phyloP scores from a whole-genome alignment of 2,113 vertebrate species.

The Tapirus terrestris region DNA sequence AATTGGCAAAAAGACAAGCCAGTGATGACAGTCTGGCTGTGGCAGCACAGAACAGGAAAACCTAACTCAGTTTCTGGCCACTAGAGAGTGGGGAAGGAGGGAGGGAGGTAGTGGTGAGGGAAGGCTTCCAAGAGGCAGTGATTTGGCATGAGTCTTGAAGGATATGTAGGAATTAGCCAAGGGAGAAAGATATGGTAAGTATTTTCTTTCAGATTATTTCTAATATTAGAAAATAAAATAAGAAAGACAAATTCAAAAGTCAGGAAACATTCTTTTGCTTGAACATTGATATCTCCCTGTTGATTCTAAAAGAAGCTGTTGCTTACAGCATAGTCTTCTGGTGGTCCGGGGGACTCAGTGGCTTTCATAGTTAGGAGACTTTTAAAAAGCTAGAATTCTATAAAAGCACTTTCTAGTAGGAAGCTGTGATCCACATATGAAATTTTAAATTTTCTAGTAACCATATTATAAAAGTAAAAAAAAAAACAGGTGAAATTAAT shows the following conservation, averaged over 20 bases:
- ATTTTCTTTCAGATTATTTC: not conserved
- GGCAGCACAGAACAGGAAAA: not conserved
- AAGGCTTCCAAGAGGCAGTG: not conserved
- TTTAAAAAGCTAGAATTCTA: not conserved
- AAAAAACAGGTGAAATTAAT: not conserved
- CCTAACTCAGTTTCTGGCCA: not conserved
- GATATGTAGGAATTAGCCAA: not conserved
- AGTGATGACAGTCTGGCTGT: not conserved
- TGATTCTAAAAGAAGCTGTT: constrained; percentile 14
- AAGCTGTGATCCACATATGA: not conserved
- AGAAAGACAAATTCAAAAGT: not conserved
- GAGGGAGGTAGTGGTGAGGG: not conserved
- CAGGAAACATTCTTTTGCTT: constrained; percentile 9
- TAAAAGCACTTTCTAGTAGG: not conserved
- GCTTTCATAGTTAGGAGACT: not conserved
- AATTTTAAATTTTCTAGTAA: constrained; percentile 1
- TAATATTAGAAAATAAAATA: constrained; percentile 19
- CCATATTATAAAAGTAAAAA: not conserved
- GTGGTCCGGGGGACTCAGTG: not conserved
- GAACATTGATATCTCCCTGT: not conserved
- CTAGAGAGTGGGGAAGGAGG: not conserved
- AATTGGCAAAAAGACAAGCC: not conserved
- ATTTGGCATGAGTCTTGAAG: not conserved
- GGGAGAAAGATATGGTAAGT: not conserved
- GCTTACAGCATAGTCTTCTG: not conserved